These are phyloP conservation scores for Stomatorhinus ivindoensis DNA, from an alignment of 2,113 vertebrate species.

Conservation along the genomic window DNA sequence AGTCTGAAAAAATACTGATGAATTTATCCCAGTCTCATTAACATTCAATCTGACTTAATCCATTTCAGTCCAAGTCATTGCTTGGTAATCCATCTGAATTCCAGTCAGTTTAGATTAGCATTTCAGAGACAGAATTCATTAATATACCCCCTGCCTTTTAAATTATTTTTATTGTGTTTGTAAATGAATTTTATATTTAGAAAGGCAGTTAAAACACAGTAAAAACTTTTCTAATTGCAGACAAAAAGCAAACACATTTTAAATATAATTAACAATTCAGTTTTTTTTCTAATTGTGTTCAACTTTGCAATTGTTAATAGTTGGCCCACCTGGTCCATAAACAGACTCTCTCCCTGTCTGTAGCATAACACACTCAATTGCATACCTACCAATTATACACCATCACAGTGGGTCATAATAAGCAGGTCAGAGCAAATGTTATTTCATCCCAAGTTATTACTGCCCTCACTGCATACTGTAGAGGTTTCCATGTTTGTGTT, in stretches of 20 bases:
- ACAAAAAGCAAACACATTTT: not conserved
- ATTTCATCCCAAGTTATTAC: not conserved
- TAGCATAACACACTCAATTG: not conserved
- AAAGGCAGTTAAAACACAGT: slow-evolving; percentile 11
- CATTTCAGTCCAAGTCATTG: not conserved
- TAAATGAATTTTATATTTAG: slow-evolving; percentile 1
- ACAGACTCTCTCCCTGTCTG: not conserved
- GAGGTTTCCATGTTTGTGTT: not conserved
- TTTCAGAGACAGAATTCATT: not conserved
- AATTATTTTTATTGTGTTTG: not conserved
- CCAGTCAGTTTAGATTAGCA: not conserved
- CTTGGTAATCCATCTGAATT: not conserved
- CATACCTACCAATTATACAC: not conserved
- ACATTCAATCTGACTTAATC: not conserved
- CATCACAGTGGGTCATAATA: not conserved
- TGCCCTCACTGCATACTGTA: not conserved
- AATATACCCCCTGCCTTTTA: not conserved
- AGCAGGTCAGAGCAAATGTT: not conserved
- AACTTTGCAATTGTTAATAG: not conserved
- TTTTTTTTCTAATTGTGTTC: not conserved
- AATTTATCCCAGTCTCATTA: not conserved
- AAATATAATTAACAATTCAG: not conserved
- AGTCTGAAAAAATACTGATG: not conserved
- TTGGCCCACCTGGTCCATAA: not conserved
- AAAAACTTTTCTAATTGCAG: not conserved